Evolutionary conservation across 2,113 vertebrate genomes (phyloP).

Genomic region (Mormyrus lacerda): DNA sequence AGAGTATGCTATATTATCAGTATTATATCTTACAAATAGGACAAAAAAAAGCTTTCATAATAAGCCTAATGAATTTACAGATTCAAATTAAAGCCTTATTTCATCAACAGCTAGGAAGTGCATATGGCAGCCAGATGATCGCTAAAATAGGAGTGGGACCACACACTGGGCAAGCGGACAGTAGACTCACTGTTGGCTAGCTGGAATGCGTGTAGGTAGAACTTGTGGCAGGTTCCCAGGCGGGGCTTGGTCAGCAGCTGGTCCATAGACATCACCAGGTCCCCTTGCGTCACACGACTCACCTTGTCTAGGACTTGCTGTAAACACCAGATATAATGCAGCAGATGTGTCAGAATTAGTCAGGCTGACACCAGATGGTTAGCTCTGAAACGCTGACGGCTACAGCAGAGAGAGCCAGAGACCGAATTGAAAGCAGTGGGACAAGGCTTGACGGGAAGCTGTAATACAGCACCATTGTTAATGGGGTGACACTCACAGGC

Average conservation of each 20-base stretch:
- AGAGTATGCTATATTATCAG: not conserved
- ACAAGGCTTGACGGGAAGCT: not conserved
- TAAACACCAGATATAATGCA: slow-evolving; percentile 26
- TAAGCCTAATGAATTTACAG: not conserved
- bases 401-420: not conserved
- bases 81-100: not conserved
- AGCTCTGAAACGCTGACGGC: not conserved
- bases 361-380: not conserved
- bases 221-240: slow-evolving; percentile 93
- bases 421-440: not conserved
- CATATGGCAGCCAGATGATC: not conserved
- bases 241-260: slow-evolving; percentile 94
- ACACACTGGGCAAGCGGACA: not conserved
- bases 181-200: slow-evolving; percentile 77
- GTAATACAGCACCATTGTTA: not conserved
- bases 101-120: not conserved
- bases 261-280: slow-evolving; percentile 97
- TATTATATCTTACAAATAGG: not conserved
- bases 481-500: slow-evolving; percentile 63
- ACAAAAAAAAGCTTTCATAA: not conserved
- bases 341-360: not conserved
- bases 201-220: slow-evolving; percentile 90
- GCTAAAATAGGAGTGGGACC: not conserved
- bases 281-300: slow-evolving; percentile 92
- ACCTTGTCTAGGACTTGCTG: slow-evolving; percentile 94